phyloP scores from a whole-genome alignment of 1,140 invertebrate genomes.

The Heliconius eleuchia region DNA sequence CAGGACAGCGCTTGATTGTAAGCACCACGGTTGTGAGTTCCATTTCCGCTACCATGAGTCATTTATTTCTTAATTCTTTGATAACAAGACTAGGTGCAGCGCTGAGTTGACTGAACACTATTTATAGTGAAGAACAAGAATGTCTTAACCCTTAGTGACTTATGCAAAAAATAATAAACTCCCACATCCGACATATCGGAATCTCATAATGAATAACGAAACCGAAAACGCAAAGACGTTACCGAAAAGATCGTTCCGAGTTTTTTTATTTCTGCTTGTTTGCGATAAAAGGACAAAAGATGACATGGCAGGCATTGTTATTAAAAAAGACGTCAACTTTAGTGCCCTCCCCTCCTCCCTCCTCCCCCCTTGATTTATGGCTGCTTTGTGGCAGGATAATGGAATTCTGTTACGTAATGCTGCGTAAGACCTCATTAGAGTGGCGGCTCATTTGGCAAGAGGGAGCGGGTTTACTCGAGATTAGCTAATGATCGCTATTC shows the following conservation, averaged over 20 bases:
- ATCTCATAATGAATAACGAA: conserved; percentile 6
- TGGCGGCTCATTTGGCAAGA: conserved; percentile 30
- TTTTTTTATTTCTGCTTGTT: conserved; percentile 39
- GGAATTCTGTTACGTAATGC: conserved; percentile 58
- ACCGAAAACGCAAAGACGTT: background rate
- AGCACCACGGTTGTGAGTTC: too few species aligned
- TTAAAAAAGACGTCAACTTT: conserved; percentile 69
- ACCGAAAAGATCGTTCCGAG: background rate
- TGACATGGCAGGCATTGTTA: conserved; percentile 52
- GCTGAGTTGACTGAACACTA: too few species aligned
- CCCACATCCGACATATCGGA: conserved; percentile 22
- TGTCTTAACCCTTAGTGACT: too few species aligned
- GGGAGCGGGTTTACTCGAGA: conserved; percentile 21
- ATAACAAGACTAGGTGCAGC: too few species aligned
- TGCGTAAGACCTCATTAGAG: conserved; percentile 56
- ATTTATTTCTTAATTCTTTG: too few species aligned
- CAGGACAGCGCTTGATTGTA: too few species aligned
- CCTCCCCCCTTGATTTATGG: conserved; percentile 55
- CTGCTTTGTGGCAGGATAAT: conserved; percentile 56
- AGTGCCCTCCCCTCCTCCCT: conserved; percentile 32
- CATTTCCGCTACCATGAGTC: too few species aligned
- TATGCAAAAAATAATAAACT: background rate
- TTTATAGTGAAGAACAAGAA: too few species aligned
- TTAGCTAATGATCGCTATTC: conserved; percentile 7
- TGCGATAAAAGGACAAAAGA: conserved; percentile 48